Conservation (phyloP, 2,797 vertebrate species). For the Phalloptychus januarius region DNA sequence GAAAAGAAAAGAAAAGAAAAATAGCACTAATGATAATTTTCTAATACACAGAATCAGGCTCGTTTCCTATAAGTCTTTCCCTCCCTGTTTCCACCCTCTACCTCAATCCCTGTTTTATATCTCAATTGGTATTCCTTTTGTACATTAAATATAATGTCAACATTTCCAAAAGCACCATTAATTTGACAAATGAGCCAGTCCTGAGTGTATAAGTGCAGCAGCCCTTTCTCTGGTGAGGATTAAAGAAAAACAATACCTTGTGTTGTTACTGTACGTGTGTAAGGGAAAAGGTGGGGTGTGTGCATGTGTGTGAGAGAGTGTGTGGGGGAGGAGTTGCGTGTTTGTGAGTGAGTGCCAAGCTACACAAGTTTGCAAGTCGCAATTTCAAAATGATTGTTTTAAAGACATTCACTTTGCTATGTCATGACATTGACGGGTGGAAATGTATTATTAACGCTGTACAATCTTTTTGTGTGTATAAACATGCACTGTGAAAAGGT, state of each 20-base stretch:
- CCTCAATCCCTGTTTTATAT: slow-evolving; percentile 74
- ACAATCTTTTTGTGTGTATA: slow-evolving; percentile 92
- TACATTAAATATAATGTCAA: slow-evolving; percentile 75
- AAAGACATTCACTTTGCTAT: slow-evolving; percentile 88
- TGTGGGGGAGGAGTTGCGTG: slow-evolving; percentile 51
- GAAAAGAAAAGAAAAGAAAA: slow-evolving; percentile 11
- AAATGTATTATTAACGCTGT: slow-evolving; percentile 89
- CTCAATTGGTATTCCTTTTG: slow-evolving; percentile 73
- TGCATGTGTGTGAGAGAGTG: slow-evolving; percentile 67
- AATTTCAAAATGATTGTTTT: slow-evolving; percentile 86
- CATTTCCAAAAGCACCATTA: slow-evolving; percentile 74
- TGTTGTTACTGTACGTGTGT: slow-evolving; percentile 55
- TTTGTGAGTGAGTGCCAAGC: slow-evolving; percentile 73
- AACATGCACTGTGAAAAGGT: slow-evolving; percentile 94
- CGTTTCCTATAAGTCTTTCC: slow-evolving; percentile 57
- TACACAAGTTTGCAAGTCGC: slow-evolving; percentile 77
- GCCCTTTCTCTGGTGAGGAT: slow-evolving; percentile 58
- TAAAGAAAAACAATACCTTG: slow-evolving; percentile 59
- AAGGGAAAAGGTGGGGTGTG: slow-evolving; percentile 54
- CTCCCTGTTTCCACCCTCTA: slow-evolving; percentile 72
- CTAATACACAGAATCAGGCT: slow-evolving; percentile 69
- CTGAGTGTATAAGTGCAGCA: slow-evolving; percentile 69
- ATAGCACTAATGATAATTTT: slow-evolving; percentile 74
- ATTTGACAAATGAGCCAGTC: slow-evolving; percentile 60
- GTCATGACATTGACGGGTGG: slow-evolving; percentile 79